phyloP scores from a whole-genome alignment of 2,797 vertebrate species.

The Eulemur rubriventer region DNA sequence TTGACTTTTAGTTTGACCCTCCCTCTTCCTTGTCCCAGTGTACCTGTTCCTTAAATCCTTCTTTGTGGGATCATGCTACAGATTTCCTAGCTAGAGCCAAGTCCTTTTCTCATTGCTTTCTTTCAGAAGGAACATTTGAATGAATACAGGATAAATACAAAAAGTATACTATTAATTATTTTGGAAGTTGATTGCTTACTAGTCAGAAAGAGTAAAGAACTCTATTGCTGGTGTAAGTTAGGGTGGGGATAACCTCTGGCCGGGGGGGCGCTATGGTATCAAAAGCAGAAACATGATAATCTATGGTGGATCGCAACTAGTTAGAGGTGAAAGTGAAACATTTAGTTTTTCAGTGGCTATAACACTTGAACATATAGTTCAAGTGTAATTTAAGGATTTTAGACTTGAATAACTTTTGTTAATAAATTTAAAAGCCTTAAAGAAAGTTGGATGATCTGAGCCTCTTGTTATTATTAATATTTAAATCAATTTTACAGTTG shows the following conservation, averaged over 20 bases:
- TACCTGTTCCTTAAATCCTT: neutral
- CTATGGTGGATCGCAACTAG: neutral
- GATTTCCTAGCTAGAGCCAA: neutral
- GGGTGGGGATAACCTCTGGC: neutral
- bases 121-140: neutral
- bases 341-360: neutral
- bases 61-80: neutral
- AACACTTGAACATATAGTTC: neutral
- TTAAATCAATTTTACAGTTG: neutral
- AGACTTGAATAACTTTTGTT: neutral
- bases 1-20: neutral
- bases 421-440: neutral
- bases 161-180: neutral
- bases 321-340: neutral
- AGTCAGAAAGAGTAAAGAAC: neutral
- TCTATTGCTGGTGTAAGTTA: neutral
- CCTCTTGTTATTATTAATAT: neutral
- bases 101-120: neutral
- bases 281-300: neutral
- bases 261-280: accelerated
- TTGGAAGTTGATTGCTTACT: neutral
- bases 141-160: neutral
- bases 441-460: neutral
- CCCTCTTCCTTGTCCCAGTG: neutral
- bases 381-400: neutral